phyloP scores from a whole-genome alignment of 2,888 invertebrate genomes.

The Drosophila rubida region DNA sequence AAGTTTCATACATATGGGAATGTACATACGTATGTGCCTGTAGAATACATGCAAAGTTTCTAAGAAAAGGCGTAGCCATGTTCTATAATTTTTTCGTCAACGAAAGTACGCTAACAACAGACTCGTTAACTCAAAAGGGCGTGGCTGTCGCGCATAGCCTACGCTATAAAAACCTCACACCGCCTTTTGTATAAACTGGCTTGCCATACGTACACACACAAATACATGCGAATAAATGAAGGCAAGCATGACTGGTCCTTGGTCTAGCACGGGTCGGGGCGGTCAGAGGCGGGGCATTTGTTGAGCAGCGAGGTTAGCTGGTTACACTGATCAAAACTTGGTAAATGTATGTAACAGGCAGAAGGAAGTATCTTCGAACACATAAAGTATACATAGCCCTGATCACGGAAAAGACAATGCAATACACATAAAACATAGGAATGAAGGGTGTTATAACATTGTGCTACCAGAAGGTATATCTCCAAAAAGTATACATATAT shows the following conservation, averaged over 20 bases:
- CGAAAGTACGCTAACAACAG: slow-evolving; percentile 55
- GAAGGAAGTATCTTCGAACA: too few relatives aligned
- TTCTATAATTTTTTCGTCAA: slow-evolving; percentile 59
- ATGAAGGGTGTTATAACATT: too few relatives aligned
- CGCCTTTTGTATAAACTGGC: slow-evolving; percentile 12
- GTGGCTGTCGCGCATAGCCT: slow-evolving; percentile 68
- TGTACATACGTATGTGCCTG: too few relatives aligned
- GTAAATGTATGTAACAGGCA: too few relatives aligned
- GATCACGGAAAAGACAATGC: too few relatives aligned
- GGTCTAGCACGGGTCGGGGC: slow-evolving; percentile 31
- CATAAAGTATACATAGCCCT: too few relatives aligned
- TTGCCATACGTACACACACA: not conserved
- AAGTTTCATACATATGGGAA: too few relatives aligned
- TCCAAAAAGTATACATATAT: too few relatives aligned
- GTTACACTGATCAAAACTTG: not conserved
- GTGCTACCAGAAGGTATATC: too few relatives aligned
- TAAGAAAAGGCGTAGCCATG: slow-evolving; percentile 69
- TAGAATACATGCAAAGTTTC: slow-evolving; percentile 21
- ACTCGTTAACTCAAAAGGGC: slow-evolving; percentile 57
- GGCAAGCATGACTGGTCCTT: slow-evolving; percentile 48
- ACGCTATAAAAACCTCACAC: slow-evolving; percentile 53
- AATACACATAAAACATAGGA: too few relatives aligned
- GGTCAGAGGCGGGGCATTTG: slow-evolving; percentile 3
- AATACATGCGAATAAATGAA: slow-evolving; percentile 12
- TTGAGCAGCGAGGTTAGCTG: slow-evolving; percentile 37